Conservation (phyloP, 2,888 invertebrate genomes). For the Timema cristinae region DNA sequence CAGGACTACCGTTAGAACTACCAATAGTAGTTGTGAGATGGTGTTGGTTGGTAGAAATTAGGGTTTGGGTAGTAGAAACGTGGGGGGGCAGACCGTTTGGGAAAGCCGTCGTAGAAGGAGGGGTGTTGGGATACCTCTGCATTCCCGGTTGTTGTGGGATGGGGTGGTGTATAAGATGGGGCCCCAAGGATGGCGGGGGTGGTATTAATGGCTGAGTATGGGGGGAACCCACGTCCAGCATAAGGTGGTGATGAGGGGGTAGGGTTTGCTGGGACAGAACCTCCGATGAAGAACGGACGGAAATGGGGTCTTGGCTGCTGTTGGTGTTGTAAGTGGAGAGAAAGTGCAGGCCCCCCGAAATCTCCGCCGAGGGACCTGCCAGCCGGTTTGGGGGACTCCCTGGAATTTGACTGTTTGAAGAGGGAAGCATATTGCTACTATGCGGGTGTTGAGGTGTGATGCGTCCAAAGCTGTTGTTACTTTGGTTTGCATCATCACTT, state of each 20-base stretch:
- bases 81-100: slow-evolving; percentile 78
- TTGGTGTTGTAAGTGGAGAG: slow-evolving; percentile 47
- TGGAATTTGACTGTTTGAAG: slow-evolving; percentile 13
- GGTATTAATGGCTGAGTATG: slow-evolving; percentile 44
- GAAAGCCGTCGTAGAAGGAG: slow-evolving; percentile 50
- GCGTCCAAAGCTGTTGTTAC: slow-evolving; percentile 26
- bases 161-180: slow-evolving; percentile 43
- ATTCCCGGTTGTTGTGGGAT: slow-evolving; percentile 44
- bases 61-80: slow-evolving; percentile 35
- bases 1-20: slow-evolving; percentile 43
- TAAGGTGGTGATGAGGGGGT: slow-evolving; percentile 24
- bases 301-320: slow-evolving; percentile 37
- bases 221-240: slow-evolving; percentile 33
- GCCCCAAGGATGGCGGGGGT: slow-evolving; percentile 39
- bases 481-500: slow-evolving; percentile 40
- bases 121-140: slow-evolving; percentile 27
- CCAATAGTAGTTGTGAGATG: slow-evolving; percentile 78
- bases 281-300: slow-evolving; percentile 21
- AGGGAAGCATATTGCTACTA: slow-evolving; percentile 10
- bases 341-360: slow-evolving; percentile 90
- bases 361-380: slow-evolving; percentile 90
- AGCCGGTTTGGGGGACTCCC: slow-evolving; percentile 90
- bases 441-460: slow-evolving; percentile 24
- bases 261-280: not conserved
- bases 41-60: slow-evolving; percentile 52